Evolutionary conservation across 2,888 invertebrate genomes (phyloP), one percentile per base, ranked within the genome.

Genomic region (Hecatera dysodea): DNA sequence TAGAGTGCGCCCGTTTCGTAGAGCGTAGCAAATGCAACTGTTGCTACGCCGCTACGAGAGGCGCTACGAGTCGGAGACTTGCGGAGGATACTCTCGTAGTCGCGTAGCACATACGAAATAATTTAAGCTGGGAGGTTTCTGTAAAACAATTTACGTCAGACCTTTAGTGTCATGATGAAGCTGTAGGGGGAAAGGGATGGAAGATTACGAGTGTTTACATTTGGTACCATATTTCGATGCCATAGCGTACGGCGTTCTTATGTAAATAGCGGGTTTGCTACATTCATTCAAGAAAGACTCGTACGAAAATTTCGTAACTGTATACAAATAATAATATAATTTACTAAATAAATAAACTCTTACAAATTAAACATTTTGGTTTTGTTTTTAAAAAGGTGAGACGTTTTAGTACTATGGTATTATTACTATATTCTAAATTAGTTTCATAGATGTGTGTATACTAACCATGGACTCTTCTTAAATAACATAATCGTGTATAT

Each of bases 1-100:
- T 85, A 66, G 82, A 82, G 78, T 71, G 86, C 95, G 94, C 86
- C 94, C 88, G 95, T 81, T 85, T 87, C 91, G 93, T 88, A 90
- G 88, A 93, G 87, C 90, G 90, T 79, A 81, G 86, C 80, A 87
- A 83, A 85, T 92, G 93, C 94, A 95, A 95, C 95, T 95, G 95
- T 95, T 95, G 94, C 93, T 94, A 93, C 91, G 88, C 71, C 62
- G 76, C 84, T 86, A 87, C 86, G 83, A 80, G 74, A 75, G 88
- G 71, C 59, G 75, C 84, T 86, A 87, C 85, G 83, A 82, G 53
- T 67, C 72, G 76, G 80, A 78, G 72, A 65, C 80, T 81, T 84
- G 82, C 81, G 83, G 75, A 17, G n/a, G 48, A 22, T 59, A 22
- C 61, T 22, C 17, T 71, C 36, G 36, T 22, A 56, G 36, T 8